Percentiles rank a stretch among this genome's conserved stretches.
phyloP scores from a whole-genome alignment of 2,797 vertebrate genomes.

The Myotis pilosus region DNA sequence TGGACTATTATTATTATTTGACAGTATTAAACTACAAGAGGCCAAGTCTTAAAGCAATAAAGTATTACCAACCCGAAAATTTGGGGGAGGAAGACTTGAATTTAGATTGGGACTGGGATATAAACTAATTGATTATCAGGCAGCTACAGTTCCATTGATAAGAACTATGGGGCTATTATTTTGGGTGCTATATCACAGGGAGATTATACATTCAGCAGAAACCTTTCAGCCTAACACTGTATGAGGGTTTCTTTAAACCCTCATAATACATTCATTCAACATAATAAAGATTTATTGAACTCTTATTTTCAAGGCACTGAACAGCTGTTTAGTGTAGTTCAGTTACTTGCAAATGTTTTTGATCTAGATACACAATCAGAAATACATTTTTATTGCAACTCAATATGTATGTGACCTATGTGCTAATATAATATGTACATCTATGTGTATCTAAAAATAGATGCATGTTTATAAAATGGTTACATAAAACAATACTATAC shows the following conservation, averaged over 20 bases:
- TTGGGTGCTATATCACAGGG: not conserved
- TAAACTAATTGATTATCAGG: not conserved
- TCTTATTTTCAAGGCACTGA: not conserved
- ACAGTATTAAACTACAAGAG: not conserved
- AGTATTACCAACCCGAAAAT: not conserved
- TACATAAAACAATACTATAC: slow-evolving; percentile 23
- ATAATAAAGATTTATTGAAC: not conserved
- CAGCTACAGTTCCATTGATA: not conserved
- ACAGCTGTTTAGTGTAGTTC: not conserved
- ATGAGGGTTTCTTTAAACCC: not conserved
- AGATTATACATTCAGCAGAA: not conserved
- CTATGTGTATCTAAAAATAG: not conserved
- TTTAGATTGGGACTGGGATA: not conserved
- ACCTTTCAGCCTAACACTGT: not conserved
- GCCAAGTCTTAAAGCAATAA: not conserved
- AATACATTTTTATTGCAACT: not conserved
- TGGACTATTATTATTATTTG: not conserved
- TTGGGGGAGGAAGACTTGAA: not conserved
- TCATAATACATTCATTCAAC: slow-evolving; percentile 7
- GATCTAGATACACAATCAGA: not conserved
- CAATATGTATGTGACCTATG: not conserved
- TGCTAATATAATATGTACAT: not conserved
- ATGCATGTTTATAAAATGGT: not conserved
- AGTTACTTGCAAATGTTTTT: not conserved
- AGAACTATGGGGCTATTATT: not conserved